phyloP scores from a whole-genome alignment of 2,113 vertebrate species.

The Spilogale gracilis region DNA sequence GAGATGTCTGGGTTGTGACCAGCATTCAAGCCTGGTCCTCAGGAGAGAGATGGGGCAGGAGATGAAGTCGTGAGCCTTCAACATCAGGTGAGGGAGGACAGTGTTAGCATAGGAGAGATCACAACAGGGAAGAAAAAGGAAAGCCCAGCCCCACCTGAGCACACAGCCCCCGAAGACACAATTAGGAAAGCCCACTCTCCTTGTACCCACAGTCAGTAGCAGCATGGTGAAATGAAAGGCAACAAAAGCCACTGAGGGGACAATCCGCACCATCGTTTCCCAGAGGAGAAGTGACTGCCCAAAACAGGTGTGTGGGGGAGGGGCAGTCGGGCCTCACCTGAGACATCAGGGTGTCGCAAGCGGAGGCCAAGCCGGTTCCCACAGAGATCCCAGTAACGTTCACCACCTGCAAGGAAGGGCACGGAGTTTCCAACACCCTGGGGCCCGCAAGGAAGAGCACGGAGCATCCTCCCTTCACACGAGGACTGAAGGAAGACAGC shows the following conservation, averaged over 20 bases:
- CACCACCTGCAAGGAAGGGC: conserved; percentile 82
- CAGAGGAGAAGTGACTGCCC: neutral
- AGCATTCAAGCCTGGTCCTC: too few species aligned
- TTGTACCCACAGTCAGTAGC: neutral
- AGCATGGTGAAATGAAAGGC: neutral
- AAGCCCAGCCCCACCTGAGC: neutral
- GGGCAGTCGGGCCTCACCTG: conserved; percentile 81
- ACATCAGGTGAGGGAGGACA: neutral
- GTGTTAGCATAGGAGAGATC: too few species aligned
- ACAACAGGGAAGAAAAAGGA: neutral
- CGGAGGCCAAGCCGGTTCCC: conserved; percentile 84
- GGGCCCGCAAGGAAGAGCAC: neutral
- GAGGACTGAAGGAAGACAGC: neutral
- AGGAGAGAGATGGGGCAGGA: neutral
- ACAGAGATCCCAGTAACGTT: conserved; percentile 87
- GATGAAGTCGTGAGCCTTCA: neutral
- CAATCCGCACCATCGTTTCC: neutral
- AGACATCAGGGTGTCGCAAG: conserved; percentile 88
- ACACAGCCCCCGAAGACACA: neutral
- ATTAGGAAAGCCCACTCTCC: neutral
- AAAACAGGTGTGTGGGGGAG: neutral
- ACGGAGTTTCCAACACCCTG: too few species aligned
- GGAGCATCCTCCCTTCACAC: too few species aligned
- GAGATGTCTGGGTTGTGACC: too few species aligned
- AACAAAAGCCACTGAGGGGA: neutral